Base-by-base conservation (phyloP, 1,140 invertebrate genomes). In the Condylostylus longicornis region DNA sequence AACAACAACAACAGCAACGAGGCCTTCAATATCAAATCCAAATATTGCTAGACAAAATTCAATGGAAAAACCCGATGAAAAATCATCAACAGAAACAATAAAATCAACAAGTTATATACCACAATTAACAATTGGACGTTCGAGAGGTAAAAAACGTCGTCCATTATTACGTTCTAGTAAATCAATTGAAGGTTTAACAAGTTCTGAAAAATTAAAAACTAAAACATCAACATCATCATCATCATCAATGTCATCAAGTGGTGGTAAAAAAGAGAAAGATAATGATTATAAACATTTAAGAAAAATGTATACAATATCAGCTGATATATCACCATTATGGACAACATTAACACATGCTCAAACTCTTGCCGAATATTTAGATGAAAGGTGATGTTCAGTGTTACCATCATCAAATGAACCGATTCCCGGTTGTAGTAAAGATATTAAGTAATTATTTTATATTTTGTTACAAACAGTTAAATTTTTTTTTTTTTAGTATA, bases 291-390 rank as follows among this genome's bases (percentile, higher is more conserved):
- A 55, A 18, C 51, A 55, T 41, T 44, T 52, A 2, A 53, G 54
- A 13, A 46, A 43, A 22, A 19, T 17, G 8, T 58, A 44, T 23
- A 49, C 53, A 5, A 32, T 60, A 41, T 38, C 53, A 35, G 50
- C 50, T 40, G 60, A 62, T 18, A 51, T 71, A 42, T 65, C 68
- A 1, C 74, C 74, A 1, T 48, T 77, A 12, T 77, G 74, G 74
- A 74, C 70, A 9, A 68, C 74, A 18, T 57, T 77, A 38, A 77
- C 74, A 13, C 70, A 75, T 49, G 71, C 68, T 14, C 70, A 70
- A 27, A 63, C 65, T n/a, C n/a, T n/a, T n/a, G n/a, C n/a, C n/a
- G n/a, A n/a, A n/a, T n/a, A n/a, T n/a, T n/a, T n/a, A n/a, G n/a
- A n/a, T n/a, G n/a, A n/a, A n/a, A n/a, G n/a, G n/a, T n/a, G n/a